A percentile compares a stretch with the other conserved stretches of the same genome.
These are phyloP conservation scores for Aphelocoma californica DNA, from an alignment of 2,797 vertebrate genomes.

Conservation along the genomic window DNA sequence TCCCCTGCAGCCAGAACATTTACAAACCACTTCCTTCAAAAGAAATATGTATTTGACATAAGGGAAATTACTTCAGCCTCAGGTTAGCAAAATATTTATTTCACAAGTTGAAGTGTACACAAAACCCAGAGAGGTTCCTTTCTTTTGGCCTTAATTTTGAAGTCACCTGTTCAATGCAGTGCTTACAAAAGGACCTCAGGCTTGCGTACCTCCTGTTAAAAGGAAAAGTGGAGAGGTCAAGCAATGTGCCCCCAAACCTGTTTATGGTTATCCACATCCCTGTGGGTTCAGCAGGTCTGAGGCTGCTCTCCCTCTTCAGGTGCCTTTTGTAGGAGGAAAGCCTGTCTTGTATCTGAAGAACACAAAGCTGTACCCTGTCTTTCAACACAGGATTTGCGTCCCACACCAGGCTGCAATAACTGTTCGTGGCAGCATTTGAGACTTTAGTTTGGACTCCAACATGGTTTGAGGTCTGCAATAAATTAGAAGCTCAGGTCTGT, in stretches of 20 bases:
- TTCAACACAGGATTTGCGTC: not conserved
- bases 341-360: not conserved
- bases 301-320: not conserved
- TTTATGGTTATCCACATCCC: not conserved
- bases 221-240: not conserved
- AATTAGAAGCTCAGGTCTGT: not conserved
- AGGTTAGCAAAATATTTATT: not conserved
- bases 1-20: not conserved
- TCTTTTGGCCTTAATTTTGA: not conserved
- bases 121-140: not conserved
- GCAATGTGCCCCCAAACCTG: not conserved
- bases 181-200: not conserved
- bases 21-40: not conserved
- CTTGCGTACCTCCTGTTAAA: not conserved
- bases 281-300: not conserved
- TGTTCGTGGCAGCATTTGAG: not conserved
- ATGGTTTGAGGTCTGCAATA: not conserved
- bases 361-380: not conserved
- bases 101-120: not conserved
- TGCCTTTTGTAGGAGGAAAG: not conserved
- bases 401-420: not conserved
- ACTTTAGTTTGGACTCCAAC: fast-evolving
- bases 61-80: not conserved
- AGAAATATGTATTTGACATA: not conserved
- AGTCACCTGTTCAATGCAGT: not conserved